Evolutionary conservation across 2,797 vertebrate genomes (phyloP), one percentile per base, ranked within the genome.

Genomic region (Oryzias sinensis): DNA sequence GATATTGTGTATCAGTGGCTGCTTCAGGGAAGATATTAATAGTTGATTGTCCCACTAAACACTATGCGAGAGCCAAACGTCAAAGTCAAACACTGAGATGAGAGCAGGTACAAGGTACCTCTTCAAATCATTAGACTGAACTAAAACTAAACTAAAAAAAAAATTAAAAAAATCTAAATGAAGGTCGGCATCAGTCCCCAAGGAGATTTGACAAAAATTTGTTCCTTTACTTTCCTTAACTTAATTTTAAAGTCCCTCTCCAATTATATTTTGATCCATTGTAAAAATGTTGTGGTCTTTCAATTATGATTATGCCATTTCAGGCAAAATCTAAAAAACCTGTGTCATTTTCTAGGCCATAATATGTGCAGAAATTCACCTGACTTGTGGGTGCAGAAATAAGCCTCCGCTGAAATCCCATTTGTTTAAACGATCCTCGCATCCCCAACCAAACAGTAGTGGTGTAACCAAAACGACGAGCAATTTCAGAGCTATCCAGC

Each of bases 11-110:
- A 83, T 72, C 74, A 61, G 65, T 22, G 64, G 45, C 53, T 49
- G 45, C 75, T 79, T 67, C 74, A 64, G 46, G 33, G 42, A 11
- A 56, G 82, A 70, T 91, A 87, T 87, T 88, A 84, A 87, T 89
- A 88, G 87, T 49, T 49, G 64, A 87, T 87, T 89, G 86, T 88
- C 70, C 72, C 47, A 71, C 50, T 65, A 62, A 72, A 67, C 64
- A 62, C 56, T 69, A 57, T 68, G 72, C 54, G 49, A 43, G 8
- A n/a, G 63, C 46, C 53, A 63, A 77, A 65, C 68, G 71, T 73
- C 64, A 76, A 65, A 81, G 60, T 67, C 59, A 43, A 54, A 59
- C 53, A 61, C 56, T 18, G 18, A 14, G 20, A 18, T 6, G 18
- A 18, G 14, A 18, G 44, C 16, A n/a, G 43, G 17, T 7, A 13